Conservation (phyloP, 1,140 invertebrate species). For the Notospermus geniculatus region DNA sequence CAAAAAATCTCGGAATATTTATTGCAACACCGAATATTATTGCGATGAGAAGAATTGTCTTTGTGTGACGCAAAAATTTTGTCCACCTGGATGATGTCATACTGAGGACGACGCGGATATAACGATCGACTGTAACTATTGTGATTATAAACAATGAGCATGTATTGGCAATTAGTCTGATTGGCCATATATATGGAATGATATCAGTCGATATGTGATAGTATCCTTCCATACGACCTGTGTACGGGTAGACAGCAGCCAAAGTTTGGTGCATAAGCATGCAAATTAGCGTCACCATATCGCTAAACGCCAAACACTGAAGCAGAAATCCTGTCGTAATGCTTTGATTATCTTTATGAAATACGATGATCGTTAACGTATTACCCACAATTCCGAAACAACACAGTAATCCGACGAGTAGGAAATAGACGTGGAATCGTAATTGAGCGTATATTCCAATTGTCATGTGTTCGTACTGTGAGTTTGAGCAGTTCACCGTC, state of each 20-base stretch:
- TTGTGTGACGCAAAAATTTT: neutral
- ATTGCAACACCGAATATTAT: neutral
- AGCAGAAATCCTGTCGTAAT: neutral
- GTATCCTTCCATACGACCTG: neutral
- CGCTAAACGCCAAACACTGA: neutral
- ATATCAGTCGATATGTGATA: neutral
- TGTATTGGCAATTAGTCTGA: constrained; percentile 6
- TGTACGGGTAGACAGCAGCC: neutral
- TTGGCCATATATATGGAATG: constrained; percentile 3
- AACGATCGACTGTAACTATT: constrained; percentile 1
- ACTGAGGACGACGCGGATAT: neutral
- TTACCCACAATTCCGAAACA: constrained; percentile 6
- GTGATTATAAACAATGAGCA: constrained; percentile 1
- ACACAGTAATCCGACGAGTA: neutral
- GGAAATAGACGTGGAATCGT: neutral
- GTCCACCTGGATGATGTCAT: neutral
- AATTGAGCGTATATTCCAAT: constrained; percentile 3
- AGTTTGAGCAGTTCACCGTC: no score
- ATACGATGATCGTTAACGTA: constrained; percentile 2
- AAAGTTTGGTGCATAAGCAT: constrained; percentile 4
- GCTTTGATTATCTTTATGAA: constrained; percentile 3
- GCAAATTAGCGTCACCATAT: neutral
- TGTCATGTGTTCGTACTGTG: no score
- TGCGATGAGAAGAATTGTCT: neutral
- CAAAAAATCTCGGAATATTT: constrained; percentile 4